Conservation (phyloP, 2,113 vertebrate species). For the Abramis brama region DNA sequence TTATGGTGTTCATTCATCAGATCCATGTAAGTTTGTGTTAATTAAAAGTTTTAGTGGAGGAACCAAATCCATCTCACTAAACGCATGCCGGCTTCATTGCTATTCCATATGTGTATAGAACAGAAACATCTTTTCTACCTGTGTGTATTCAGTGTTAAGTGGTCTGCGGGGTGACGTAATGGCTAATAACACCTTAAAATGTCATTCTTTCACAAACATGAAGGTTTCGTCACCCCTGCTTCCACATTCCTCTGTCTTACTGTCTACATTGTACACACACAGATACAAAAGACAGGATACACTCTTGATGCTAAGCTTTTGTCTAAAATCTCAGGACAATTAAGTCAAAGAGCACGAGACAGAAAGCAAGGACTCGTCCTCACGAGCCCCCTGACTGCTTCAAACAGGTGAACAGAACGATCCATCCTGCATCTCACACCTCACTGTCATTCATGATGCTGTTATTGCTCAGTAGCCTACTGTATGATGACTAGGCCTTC, state of each 20-base stretch:
- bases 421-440: background rate
- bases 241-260: conserved; percentile 30
- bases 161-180: conserved; percentile 18
- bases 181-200: conserved; percentile 30
- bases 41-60: background rate
- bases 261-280: conserved; percentile 28
- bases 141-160: conserved; percentile 43
- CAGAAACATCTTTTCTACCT: background rate
- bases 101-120: background rate
- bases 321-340: conserved; percentile 30
- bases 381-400: conserved; percentile 11
- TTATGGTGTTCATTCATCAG: background rate
- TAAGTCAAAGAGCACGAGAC: conserved; percentile 18
- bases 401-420: conserved; percentile 8
- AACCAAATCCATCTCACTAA: background rate
- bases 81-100: background rate
- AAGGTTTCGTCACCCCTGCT: conserved; percentile 55
- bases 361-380: background rate
- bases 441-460: background rate
- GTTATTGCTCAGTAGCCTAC: background rate
- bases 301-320: background rate
- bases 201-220: conserved; percentile 59
- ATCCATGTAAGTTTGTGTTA: background rate
- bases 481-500: background rate
- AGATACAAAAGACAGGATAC: conserved; percentile 39